These are phyloP conservation scores for Triplophysa bombifrons DNA, from an alignment of 2,797 vertebrate species.

Conservation along the genomic window DNA sequence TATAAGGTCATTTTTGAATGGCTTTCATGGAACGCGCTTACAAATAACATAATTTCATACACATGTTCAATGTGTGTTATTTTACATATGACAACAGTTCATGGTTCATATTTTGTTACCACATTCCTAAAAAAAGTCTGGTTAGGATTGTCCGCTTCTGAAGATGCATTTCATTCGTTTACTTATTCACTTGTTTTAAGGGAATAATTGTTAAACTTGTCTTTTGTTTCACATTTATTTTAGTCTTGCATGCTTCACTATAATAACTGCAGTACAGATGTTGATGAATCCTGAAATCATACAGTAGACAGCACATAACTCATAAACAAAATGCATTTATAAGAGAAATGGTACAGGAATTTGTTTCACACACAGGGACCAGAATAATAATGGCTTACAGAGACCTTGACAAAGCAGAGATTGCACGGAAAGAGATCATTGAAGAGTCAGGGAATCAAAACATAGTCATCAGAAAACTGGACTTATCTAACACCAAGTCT, in stretches of 20 bases:
- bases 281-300: too few species aligned
- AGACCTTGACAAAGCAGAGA: conserved; percentile 76
- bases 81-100: background rate
- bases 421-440: conserved; percentile 75
- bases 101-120: background rate
- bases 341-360: conserved; percentile 22
- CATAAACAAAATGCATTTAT: background rate
- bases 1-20: conserved; percentile 40
- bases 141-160: too few species aligned
- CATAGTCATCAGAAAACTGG: conserved; percentile 76
- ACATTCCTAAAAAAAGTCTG: background rate
- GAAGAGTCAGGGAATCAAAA: conserved; percentile 76
- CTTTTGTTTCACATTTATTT: background rate
- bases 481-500: conserved; percentile 80
- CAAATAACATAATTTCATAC: background rate
- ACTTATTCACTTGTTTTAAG: background rate
- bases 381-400: conserved; percentile 83
- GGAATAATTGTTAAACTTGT: background rate
- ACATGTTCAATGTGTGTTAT: background rate
- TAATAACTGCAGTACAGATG: too few species aligned
- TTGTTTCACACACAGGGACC: conserved; percentile 70
- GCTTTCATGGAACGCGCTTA: background rate
- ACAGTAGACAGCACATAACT: background rate
- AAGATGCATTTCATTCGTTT: background rate
- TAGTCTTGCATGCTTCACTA: background rate